Percentiles rank a stretch among this genome's conserved stretches.
phyloP scores from a whole-genome alignment of 2,888 invertebrate genomes.

The Lymantria monacha region DNA sequence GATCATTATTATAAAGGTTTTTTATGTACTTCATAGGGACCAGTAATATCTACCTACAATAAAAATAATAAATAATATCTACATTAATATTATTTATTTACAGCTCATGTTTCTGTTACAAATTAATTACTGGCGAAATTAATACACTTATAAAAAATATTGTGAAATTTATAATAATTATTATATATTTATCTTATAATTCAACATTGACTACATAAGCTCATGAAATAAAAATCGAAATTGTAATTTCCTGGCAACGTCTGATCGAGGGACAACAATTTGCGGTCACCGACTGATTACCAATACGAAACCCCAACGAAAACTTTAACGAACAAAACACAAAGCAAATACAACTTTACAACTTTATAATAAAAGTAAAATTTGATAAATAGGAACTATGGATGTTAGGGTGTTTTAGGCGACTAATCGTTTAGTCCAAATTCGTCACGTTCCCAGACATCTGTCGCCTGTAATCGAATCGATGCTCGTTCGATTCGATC shows the following conservation, averaged over 20 bases:
- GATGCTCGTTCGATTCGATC: slow-evolving; percentile 59
- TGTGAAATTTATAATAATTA: too few species aligned
- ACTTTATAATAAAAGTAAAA: slow-evolving; percentile 18
- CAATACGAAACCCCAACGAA: slow-evolving; percentile 61
- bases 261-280: slow-evolving; percentile 81
- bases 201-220: slow-evolving; percentile 48
- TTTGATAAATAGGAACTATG: slow-evolving; percentile 9
- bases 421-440: slow-evolving; percentile 64
- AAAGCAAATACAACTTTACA: slow-evolving; percentile 34
- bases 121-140: too few species aligned
- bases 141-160: too few species aligned
- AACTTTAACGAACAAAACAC: slow-evolving; percentile 38
- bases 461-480: slow-evolving; percentile 79
- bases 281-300: slow-evolving; percentile 81
- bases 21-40: too few species aligned
- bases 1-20: too few species aligned
- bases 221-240: slow-evolving; percentile 77
- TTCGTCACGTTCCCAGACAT: slow-evolving; percentile 81
- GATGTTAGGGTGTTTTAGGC: slow-evolving; percentile 42
- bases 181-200: slow-evolving; percentile 32
- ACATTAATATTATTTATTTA: too few species aligned
- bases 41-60: too few species aligned
- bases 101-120: too few species aligned
- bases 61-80: too few species aligned
- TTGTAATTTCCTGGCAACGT: slow-evolving; percentile 79